phyloP scores from a whole-genome alignment of 2,888 invertebrate species.

The Xestobium rufovillosum region DNA sequence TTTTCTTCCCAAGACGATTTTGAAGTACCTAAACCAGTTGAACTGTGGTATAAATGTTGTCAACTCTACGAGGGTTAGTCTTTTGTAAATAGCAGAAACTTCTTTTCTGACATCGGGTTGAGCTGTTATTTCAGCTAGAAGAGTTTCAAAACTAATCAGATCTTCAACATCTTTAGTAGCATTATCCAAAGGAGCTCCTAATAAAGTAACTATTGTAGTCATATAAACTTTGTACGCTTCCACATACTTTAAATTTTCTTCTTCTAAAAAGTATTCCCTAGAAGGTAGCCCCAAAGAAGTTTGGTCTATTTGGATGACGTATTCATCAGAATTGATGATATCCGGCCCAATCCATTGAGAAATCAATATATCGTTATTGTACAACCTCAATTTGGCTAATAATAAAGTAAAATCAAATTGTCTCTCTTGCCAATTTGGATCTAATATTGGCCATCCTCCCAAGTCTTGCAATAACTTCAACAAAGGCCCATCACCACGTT shows the following conservation, averaged over 20 bases:
- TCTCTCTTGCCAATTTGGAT: conserved; percentile 54
- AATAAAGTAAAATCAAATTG: conserved; percentile 66
- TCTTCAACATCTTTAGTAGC: conserved; percentile 62
- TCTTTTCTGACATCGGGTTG: conserved; percentile 74
- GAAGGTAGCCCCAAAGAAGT: conserved; percentile 72
- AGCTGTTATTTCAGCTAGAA: conserved; percentile 65
- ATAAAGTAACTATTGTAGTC: conserved; percentile 59
- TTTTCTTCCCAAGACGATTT: conserved; percentile 57
- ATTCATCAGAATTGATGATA: conserved; percentile 85
- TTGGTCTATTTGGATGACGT: conserved; percentile 87
- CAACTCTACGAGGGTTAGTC: conserved; percentile 66
- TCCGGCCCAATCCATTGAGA: conserved; percentile 89
- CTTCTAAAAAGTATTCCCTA: conserved; percentile 63
- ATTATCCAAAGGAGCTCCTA: conserved; percentile 60
- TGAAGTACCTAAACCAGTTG: conserved; percentile 64
- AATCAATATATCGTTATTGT: conserved; percentile 79
- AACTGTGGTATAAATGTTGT: conserved; percentile 60
- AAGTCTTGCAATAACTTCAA: conserved; percentile 59
- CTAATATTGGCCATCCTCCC: conserved; percentile 85
- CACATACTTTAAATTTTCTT: conserved; percentile 59
- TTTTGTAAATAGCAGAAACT: conserved; percentile 74
- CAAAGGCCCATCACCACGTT: conserved; percentile 63
- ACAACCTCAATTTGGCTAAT: conserved; percentile 66
- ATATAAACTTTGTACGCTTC: conserved; percentile 77
- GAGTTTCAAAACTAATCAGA: conserved; percentile 72